Conservation (phyloP, 2,113 vertebrate species). For the Cyanoramphus novaezelandiae region DNA sequence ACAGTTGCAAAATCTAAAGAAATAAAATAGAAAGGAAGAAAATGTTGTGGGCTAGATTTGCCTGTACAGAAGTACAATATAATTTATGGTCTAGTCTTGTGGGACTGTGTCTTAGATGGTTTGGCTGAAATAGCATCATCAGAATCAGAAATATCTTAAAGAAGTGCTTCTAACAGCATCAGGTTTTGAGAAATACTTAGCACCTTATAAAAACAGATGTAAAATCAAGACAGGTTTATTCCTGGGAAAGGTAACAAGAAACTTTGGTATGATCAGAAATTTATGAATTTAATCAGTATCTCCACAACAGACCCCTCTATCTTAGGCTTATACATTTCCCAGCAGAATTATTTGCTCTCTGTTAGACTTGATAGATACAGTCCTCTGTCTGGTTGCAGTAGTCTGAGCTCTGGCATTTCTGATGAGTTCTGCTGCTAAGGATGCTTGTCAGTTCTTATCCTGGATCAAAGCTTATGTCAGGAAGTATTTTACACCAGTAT, state of each 20-base stretch:
- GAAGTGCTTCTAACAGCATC: not conserved
- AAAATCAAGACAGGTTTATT: not conserved
- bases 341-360: not conserved
- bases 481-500: constrained; percentile 1
- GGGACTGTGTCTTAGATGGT: not conserved
- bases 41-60: not conserved
- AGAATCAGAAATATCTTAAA: not conserved
- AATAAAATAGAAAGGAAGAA: not conserved
- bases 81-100: not conserved
- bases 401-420: not conserved
- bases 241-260: not conserved
- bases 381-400: not conserved
- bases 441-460: not conserved
- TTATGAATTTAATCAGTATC: not conserved
- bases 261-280: not conserved
- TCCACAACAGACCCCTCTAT: not conserved
- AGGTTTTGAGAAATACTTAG: not conserved
- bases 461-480: not conserved
- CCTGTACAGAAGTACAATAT: not conserved
- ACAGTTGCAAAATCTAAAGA: not conserved
- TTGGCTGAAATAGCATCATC: not conserved
- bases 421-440: not conserved
- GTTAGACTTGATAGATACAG: not conserved
- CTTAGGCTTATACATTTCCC: not conserved
- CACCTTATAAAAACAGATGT: not conserved